Evolutionary conservation across 1,140 invertebrate genomes (phyloP), one percentile per base, ranked within the genome.

Genomic region (Lutraria rhynchaena): DNA sequence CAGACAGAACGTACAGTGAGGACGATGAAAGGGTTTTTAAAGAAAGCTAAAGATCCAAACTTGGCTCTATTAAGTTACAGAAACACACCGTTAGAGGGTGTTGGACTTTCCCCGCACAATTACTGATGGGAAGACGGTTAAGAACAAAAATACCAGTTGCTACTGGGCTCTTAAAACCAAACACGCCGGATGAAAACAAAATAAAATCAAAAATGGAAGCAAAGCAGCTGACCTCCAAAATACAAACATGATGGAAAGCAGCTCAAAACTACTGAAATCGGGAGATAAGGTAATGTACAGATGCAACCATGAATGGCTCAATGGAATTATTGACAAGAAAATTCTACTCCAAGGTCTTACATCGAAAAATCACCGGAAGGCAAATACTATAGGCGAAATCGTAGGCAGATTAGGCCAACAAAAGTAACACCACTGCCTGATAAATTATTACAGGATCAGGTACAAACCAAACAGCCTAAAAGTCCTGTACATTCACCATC

Each of bases 1-100:
- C 61, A 61, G 58, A 88, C 87, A 27, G 87, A 90, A 80, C 33
- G 86, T 15, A 67, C 78, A 1, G 89, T 90, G 7, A 81, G 86
- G 57, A 83, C 81, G 27, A 19, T 86, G 27, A 81, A 82, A 65
- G 57, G 84, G 41, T 37, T 82, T 22, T 53, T 84, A 0, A 35
- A 53, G 31, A 86, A 86, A 53, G 69, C 41, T 31, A 55, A 80
- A 22, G 83, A 85, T 63, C 85, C 80, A 15, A 83, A 83, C 65
- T 5, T 63, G 17, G 83, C 71, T 35, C 61, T 86, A 11, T 58
- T 86, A 3, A 31, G 49, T 3, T 83, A 81, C 61, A 49, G 71
- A 37, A 51, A 81, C 1, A 69, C 86, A 19, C 76, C 83, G 46
- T 22, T 83, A 11, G 29, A 78, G 0, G 83, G 82, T 31, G 74